Evolutionary conservation across 2,888 invertebrate species (phyloP), one percentile per base, ranked within the genome.

Genomic region (Tuta absoluta): DNA sequence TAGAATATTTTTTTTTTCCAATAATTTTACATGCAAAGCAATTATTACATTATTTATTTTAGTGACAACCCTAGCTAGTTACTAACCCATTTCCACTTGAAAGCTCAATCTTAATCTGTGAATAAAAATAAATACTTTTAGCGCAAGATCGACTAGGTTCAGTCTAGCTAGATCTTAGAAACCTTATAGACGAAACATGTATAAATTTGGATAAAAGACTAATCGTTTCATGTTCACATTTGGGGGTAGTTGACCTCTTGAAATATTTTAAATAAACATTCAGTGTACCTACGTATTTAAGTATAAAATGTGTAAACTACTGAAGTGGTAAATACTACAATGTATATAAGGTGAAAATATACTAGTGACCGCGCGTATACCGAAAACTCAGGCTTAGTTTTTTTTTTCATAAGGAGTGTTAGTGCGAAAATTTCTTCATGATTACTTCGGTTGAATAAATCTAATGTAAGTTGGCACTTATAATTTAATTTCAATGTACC

Each of bases 81-180:
- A 33, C 56, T 24, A 56, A 24, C 56, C 23, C 23, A 24, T 56
- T 56, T 24, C 56, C 56, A 56, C 56, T 56, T 56, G 56, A 56
- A 56, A 24, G 24, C 56, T n/a, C 28, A 56, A 56, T 56, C 17
- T 56, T 28, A 24, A 56, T 56, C 56, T 56, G 7, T 3, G 56
- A 24, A 56, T 28, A 28, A 33, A 53, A 56, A 56, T 56, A 56
- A 24, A 56, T 14, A 3, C 28, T 56, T 56, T 56, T 56, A 56
- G 56, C 24, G 23, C 17, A n/a, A 56, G 23, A 23, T 14, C 7
- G 56, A 33, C 14, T 56, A 56, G 56, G 12, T 56, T 56, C 56
- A 56, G 56, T 56, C 56, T 56, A 56, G 56, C 56, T 24, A 33
- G 56, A 56, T 56, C 56, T n/a, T 24, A 23, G n/a, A 10, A n/a